Base-by-base conservation (phyloP, 1,140 invertebrate species). In the Homalodisca vitripennis region DNA sequence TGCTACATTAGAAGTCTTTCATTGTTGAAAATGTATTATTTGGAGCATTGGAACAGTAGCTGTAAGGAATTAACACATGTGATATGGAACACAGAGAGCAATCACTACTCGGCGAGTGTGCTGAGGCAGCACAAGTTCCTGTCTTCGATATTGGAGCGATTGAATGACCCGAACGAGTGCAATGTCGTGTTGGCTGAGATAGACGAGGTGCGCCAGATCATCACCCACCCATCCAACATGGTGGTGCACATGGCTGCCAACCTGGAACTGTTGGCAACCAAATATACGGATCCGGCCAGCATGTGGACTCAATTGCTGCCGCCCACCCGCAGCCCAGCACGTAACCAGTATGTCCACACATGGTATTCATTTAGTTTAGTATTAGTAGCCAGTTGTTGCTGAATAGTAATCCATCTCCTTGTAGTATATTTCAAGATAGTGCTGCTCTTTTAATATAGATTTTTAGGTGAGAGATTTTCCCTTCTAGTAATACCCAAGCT, bases 81-180 rank as follows among this genome's bases (percentile, higher is more conserved):
- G n/a, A n/a, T n/a, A n/a, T n/a, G n/a, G n/a, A n/a, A n/a, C 29
- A 10, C 79, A 87, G 90, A 92, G 68, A 92, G 87, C 74, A 95
- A 95, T 78, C 79, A 87, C 69, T 86, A 87, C 74, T 81, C 85
- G 63, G 84, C 83, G 55, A 89, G 87, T 65, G 84, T 93, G 69
- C 76, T 95, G 13, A 82, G 87, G 0, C 93, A 96, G 75, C 87
- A 90, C 51, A 86, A 86, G 63, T 95, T 95, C 77, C 81, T 96
- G 3, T 87, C 83, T 14, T 82, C 87, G 30, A 71, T 94, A 0
- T 72, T 89, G 0, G 81, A 86, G 57, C 80, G 81, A 67, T 75
- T 94, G 3, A 84, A 86, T 1, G 79, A 80, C 2, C 13, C 60
- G 10, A 80, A 81, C 0, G 79, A 85, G 20, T 82, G 80, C 83